Evolutionary conservation across 1,140 invertebrate species (phyloP).

Genomic region (Condylostylus longicornis): DNA sequence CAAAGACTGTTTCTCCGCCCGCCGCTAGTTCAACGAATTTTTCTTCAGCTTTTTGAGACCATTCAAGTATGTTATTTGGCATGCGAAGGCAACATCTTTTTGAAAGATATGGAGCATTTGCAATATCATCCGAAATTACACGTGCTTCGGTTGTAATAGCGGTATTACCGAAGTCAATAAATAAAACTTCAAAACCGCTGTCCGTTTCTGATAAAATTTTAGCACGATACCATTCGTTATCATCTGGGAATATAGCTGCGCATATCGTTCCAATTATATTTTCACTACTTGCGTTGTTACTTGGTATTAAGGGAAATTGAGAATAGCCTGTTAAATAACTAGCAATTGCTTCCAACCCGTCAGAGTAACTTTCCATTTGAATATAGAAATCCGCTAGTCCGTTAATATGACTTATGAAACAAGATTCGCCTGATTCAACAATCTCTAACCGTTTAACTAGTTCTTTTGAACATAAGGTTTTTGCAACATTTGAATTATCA

Average conservation of each 20-base stretch:
- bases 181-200: conserved; percentile 46
- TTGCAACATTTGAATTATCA: conserved; percentile 41
- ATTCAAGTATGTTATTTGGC: conserved; percentile 40
- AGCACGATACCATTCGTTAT: conserved; percentile 53
- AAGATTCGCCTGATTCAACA: conserved; percentile 35
- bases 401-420: conserved; percentile 49
- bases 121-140: conserved; percentile 45
- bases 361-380: conserved; percentile 44
- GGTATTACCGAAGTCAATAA: conserved; percentile 61
- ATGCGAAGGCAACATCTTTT: conserved; percentile 46
- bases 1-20: conserved; percentile 48
- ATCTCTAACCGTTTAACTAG: conserved; percentile 35
- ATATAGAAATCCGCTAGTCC: conserved; percentile 55
- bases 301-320: neutral
- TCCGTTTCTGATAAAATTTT: conserved; percentile 44
- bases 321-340: conserved; percentile 34
- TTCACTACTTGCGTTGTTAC: conserved; percentile 23
- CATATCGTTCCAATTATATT: conserved; percentile 34
- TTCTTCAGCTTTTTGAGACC: conserved; percentile 44
- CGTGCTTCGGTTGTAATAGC: conserved; percentile 41
- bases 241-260: conserved; percentile 51
- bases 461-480: conserved; percentile 40
- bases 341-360: conserved; percentile 45
- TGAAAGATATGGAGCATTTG: conserved; percentile 41
- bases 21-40: conserved; percentile 48